These are phyloP conservation scores for Phrynosoma blainvillii DNA, from an alignment of 2,113 vertebrate species.

Conservation along the genomic window DNA sequence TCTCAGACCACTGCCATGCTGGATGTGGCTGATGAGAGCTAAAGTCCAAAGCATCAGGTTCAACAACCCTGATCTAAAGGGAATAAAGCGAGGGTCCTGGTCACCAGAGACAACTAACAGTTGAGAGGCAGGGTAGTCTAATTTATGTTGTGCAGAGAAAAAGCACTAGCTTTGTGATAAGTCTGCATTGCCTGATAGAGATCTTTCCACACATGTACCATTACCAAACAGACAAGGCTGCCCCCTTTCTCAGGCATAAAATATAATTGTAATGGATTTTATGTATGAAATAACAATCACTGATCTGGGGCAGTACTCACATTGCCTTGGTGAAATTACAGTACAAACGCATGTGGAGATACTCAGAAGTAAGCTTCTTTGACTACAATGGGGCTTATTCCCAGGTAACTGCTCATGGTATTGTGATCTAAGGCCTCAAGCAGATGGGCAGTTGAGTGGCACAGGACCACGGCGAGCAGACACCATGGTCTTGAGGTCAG, in stretches of 20 bases:
- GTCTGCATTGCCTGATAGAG: no score
- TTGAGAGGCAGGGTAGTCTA: neutral
- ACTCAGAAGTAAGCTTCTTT: neutral
- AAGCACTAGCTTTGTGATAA: neutral
- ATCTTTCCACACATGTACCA: neutral
- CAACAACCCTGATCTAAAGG: neutral
- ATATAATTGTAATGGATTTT: neutral
- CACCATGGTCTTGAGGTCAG: no score
- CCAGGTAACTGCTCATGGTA: neutral
- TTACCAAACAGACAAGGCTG: neutral
- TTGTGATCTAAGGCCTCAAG: neutral
- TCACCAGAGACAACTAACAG: neutral
- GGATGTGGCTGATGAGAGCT: no score
- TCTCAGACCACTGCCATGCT: no score
- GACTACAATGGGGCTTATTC: no score
- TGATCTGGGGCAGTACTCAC: neutral
- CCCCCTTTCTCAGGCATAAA: neutral
- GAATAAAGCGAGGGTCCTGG: neutral
- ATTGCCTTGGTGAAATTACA: neutral
- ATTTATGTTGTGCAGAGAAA: neutral
- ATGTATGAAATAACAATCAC: neutral
- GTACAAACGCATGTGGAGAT: neutral
- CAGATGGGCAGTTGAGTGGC: no score
- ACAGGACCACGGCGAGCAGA: no score
- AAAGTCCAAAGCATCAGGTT: no score